phyloP scores from a whole-genome alignment of 2,113 vertebrate genomes.

The Mirza zaza region DNA sequence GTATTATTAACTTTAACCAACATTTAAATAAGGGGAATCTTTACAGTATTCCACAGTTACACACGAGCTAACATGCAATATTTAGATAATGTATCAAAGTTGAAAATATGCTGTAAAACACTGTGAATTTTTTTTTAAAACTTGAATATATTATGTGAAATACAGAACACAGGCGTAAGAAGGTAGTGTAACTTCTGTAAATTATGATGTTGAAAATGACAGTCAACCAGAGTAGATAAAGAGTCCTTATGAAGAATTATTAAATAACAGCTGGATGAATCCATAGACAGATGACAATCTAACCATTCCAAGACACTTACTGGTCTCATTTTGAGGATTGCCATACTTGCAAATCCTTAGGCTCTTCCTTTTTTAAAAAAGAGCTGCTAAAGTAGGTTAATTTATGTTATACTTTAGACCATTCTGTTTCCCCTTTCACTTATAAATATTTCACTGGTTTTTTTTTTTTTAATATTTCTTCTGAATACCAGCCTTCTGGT shows the following conservation, averaged over 20 bases:
- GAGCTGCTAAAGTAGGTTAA: slow-evolving; percentile 21
- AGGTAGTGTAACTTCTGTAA: background rate
- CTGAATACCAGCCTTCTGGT: background rate
- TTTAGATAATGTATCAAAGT: slow-evolving; percentile 41
- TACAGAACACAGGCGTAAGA: slow-evolving; percentile 10
- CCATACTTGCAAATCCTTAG: background rate
- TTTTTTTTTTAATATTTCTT: background rate
- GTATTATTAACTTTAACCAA: slow-evolving; percentile 32
- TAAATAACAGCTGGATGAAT: background rate
- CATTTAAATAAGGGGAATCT: slow-evolving; percentile 36
- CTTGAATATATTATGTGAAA: slow-evolving; percentile 29
- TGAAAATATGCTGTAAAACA: slow-evolving; percentile 9
- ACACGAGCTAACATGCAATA: background rate
- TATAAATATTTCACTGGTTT: background rate
- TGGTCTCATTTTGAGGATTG: slow-evolving; percentile 25
- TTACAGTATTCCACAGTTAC: background rate
- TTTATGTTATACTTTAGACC: background rate
- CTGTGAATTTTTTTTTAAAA: slow-evolving; percentile 38
- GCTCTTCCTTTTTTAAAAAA: background rate
- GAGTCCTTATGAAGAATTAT: slow-evolving; percentile 12
- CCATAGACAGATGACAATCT: background rate
- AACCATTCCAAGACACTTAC: background rate
- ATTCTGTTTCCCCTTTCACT: slow-evolving; percentile 18
- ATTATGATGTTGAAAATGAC: slow-evolving; percentile 16
- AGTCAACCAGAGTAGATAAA: background rate